Base-by-base conservation (phyloP, 1,140 invertebrate species). In the Lasaia peninsularis region DNA sequence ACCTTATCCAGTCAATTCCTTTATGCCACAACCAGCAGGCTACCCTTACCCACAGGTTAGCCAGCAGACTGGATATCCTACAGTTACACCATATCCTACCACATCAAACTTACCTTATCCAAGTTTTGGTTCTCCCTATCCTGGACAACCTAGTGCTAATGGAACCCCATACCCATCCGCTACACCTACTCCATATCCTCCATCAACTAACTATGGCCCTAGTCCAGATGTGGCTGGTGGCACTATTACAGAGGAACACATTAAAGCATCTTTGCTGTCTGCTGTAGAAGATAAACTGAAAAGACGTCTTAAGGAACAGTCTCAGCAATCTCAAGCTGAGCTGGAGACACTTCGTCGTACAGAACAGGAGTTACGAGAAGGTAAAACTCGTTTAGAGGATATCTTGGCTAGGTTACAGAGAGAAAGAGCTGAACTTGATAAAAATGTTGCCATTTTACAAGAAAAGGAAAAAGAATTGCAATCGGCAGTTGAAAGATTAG, bases 201-300 rank as follows among this genome's bases (percentile, higher is more conserved):
- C 85, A 20, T 78, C 83, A 63, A 72, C 82, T 48, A 70, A 53
- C 35, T 78, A 77, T 66, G 63, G 57, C 32, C 64, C 66, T 50
- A 80, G 89, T 61, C 80, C 90, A 55, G 88, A 81, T 68, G 82
- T 86, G 49, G 85, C 90, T 50, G 90, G 90, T 28, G 95, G 95
- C 11, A 98, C 96, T 11, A 98, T 99, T 40, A 96, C 97, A 37
- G 96, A 98, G 75, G 97, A 98, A 78, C 97, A 99, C 78, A 97
- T 99, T 49, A 93, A 96, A 75, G 96, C 95, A 37, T 99, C 98
- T 20, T 89, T 99, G 8, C 84, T 99, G 1, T 97, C 96, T 50
- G 98, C 98, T 12, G 96, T 99, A 0, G 96, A 98, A 88, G 98
- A 99, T 79, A 98, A 98, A 90, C 71, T 99, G 52, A 93, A 94